Evolutionary conservation across 2,888 invertebrate species (phyloP).

Genomic region (Leistus spinibarbis): DNA sequence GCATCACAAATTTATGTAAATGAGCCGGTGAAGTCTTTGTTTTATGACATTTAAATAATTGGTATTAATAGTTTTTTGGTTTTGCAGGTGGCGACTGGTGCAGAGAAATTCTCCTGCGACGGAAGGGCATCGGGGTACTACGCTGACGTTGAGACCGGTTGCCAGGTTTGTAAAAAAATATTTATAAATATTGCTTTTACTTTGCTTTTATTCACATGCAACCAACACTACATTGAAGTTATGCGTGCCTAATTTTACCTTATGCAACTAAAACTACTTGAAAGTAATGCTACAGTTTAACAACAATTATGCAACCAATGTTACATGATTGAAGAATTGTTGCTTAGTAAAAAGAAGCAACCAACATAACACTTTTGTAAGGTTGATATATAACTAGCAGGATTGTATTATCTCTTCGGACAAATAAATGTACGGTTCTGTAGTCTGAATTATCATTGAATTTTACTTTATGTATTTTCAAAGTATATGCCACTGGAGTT

Average conservation of each 20-base stretch:
- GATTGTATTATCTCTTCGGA: too few species aligned
- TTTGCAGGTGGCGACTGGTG: slow-evolving; percentile 50
- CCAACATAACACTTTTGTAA: too few species aligned
- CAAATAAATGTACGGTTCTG: too few species aligned
- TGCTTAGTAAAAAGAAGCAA: too few species aligned
- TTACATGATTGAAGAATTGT: not conserved
- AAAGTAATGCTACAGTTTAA: not conserved
- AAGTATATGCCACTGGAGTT: too few species aligned
- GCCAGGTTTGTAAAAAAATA: slow-evolving; percentile 59
- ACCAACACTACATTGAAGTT: not conserved
- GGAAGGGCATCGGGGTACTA: slow-evolving; percentile 74
- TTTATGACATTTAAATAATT: slow-evolving; percentile 18
- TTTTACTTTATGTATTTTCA: too few species aligned
- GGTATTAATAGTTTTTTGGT: not conserved
- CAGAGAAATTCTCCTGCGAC: slow-evolving; percentile 68
- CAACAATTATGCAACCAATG: not conserved
- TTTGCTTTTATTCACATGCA: not conserved
- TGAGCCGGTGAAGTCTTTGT: not conserved
- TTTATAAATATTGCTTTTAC: not conserved
- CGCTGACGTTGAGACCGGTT: slow-evolving; percentile 75
- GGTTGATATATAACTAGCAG: too few species aligned
- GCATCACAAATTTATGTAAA: not conserved
- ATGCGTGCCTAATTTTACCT: not conserved
- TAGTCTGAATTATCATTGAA: too few species aligned
- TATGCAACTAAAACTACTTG: slow-evolving; percentile 10